Percentiles rank a stretch among this genome's conserved stretches.
Conservation (phyloP, 1,140 invertebrate genomes). For the Aphelenchoides fujianensis region DNA sequence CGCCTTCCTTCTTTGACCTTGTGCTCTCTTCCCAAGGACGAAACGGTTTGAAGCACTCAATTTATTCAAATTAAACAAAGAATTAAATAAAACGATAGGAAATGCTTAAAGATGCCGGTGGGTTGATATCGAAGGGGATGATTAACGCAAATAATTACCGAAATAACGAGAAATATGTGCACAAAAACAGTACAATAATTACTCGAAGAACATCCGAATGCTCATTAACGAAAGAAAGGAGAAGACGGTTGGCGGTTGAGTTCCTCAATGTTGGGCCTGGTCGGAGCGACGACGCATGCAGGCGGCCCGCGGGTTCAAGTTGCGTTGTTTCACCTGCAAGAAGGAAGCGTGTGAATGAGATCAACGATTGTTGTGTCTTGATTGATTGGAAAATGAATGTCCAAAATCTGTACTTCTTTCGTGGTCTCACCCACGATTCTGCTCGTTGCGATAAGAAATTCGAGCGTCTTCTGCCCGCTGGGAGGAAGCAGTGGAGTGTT, state of each 20-base stretch:
- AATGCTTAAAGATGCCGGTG: not conserved
- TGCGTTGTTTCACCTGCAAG: conserved; percentile 10
- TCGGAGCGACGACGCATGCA: not conserved
- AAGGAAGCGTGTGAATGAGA: not conserved
- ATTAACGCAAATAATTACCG: not conserved
- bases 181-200: too few species aligned
- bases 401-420: too few species aligned
- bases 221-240: too few species aligned
- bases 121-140: not conserved
- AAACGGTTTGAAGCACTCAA: too few species aligned
- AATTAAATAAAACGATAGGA: not conserved
- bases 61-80: too few species aligned
- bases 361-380: too few species aligned
- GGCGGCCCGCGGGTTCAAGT: not conserved
- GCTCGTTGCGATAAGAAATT: conserved; percentile 11
- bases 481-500: not conserved
- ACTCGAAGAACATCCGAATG: too few species aligned
- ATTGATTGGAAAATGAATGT: too few species aligned
- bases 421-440: too few species aligned
- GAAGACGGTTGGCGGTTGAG: too few species aligned
- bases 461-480: not conserved
- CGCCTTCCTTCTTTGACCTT: too few species aligned
- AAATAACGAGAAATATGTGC: not conserved
- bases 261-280: not conserved
- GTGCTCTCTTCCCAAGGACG: too few species aligned